phyloP scores from a whole-genome alignment of 2,797 vertebrate species.

The Taeniopygia guttata region DNA sequence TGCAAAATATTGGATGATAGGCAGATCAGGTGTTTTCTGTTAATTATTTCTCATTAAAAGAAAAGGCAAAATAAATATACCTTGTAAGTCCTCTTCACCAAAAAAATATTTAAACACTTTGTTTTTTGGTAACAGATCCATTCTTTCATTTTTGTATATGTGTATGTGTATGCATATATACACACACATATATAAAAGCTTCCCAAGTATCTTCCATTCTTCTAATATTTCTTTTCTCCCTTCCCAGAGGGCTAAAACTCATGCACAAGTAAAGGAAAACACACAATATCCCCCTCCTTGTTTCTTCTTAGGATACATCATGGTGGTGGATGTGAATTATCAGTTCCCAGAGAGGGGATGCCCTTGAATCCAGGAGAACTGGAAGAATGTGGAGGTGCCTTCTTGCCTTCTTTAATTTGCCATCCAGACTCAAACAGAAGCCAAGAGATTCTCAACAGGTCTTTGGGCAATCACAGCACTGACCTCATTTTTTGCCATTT shows the following conservation, averaged over 20 bases:
- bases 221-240: neutral
- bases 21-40: neutral
- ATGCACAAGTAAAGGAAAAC: neutral
- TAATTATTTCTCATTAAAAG: neutral
- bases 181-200: neutral
- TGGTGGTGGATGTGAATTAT: neutral
- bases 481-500: neutral
- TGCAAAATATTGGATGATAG: neutral
- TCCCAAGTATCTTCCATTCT: neutral
- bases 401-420: neutral
- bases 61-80: neutral
- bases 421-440: neutral
- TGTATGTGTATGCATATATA: too few relatives aligned
- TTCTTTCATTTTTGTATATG: neutral
- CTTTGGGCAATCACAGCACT: neutral
- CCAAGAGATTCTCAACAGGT: neutral
- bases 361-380: neutral
- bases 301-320: neutral
- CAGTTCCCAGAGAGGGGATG: neutral
- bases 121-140: accelerated
- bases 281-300: accelerated
- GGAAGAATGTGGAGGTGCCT: neutral
- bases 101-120: neutral
- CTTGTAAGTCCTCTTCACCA: neutral
- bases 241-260: neutral